Conservation (phyloP, 2,888 invertebrate species). For the Synanthedon formicaeformis region DNA sequence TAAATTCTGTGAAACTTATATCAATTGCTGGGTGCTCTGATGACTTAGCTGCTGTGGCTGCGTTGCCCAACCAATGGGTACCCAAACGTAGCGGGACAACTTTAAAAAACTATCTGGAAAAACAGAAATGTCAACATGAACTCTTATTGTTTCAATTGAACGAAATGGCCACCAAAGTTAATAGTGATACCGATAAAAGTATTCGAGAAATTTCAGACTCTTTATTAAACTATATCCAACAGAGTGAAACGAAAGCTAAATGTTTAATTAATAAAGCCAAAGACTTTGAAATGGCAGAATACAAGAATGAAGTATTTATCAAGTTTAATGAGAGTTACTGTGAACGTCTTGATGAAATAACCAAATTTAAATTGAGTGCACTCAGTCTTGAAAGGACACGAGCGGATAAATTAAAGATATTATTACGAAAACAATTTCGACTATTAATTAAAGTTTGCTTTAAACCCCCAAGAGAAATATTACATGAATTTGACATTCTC, state of each 20-base stretch:
- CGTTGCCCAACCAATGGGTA: slow-evolving; percentile 39
- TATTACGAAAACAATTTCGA: slow-evolving; percentile 41
- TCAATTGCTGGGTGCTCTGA: slow-evolving; percentile 30
- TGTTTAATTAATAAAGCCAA: slow-evolving; percentile 7
- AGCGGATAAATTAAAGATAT: slow-evolving; percentile 29
- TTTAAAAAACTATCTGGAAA: slow-evolving; percentile 37
- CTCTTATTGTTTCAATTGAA: slow-evolving; percentile 20
- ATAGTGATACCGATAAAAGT: slow-evolving; percentile 30
- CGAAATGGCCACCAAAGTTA: slow-evolving; percentile 21
- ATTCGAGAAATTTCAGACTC: slow-evolving; percentile 30
- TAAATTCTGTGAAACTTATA: slow-evolving; percentile 8
- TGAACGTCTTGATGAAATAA: slow-evolving; percentile 23
- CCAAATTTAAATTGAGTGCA: slow-evolving; percentile 32
- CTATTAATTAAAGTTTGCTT: slow-evolving; percentile 33
- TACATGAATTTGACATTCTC: slow-evolving; percentile 46
- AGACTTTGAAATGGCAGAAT: not conserved
- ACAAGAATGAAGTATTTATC: slow-evolving; percentile 15
- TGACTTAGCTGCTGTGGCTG: slow-evolving; percentile 39
- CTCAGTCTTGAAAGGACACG: slow-evolving; percentile 36
- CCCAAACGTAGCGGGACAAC: slow-evolving; percentile 35
- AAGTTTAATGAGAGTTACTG: slow-evolving; percentile 19
- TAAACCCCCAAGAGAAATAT: slow-evolving; percentile 32
- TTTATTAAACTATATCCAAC: slow-evolving; percentile 29
- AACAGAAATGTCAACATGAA: slow-evolving; percentile 30
- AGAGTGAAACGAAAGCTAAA: slow-evolving; percentile 32